Base-by-base conservation (phyloP, 2,888 invertebrate species). In the Smittia aterrima region DNA sequence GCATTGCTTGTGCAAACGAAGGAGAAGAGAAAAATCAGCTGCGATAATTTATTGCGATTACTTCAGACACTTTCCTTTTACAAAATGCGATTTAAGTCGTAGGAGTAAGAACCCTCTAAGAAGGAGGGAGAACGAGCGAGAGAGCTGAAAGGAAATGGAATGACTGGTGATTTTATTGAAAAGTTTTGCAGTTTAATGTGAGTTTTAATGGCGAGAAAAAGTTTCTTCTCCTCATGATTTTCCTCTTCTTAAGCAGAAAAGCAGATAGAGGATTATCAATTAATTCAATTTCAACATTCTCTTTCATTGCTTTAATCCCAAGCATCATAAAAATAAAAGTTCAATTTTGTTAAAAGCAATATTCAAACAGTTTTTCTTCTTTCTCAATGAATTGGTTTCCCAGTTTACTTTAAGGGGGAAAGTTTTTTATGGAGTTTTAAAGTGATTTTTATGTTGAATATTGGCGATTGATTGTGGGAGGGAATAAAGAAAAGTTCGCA, bases 21-120 rank as follows among this genome's bases (percentile, higher is more conserved):
- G 66, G 11, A 2, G 18, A n/a, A 20, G 58, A 66, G 40, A 40
- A 20, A n/a, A 22, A 32, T 38, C 13, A 18, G 7, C 20, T 22
- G 25, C n/a, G 71, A 72, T 72, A 72, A 72, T 58, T 58, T 38
- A 72, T 72, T 27, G 62, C 62, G 62, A 72, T 72, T 72, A 62
- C 58, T 72, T 32, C 18, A 58, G 71, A 18, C 38, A 38, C 40
- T 72, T 58, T 27, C 16, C 13, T 7, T 16, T 18, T 20, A 24
- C 7, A 41, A 66, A 67, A 67, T 67, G 16, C 40, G 67, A 70
- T 70, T 70, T 24, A 70, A 66, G 32, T 66, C 18, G 7, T 58
- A 47, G 11, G 47, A 47, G 2, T 47, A 6, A 2, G 16, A n/a
- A n/a, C 47, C 16, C 16, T n/a, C 22, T 16, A 9, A 47, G 16